phyloP scores from a whole-genome alignment of 2,113 vertebrate species.

The Semicossyphus pulcher region DNA sequence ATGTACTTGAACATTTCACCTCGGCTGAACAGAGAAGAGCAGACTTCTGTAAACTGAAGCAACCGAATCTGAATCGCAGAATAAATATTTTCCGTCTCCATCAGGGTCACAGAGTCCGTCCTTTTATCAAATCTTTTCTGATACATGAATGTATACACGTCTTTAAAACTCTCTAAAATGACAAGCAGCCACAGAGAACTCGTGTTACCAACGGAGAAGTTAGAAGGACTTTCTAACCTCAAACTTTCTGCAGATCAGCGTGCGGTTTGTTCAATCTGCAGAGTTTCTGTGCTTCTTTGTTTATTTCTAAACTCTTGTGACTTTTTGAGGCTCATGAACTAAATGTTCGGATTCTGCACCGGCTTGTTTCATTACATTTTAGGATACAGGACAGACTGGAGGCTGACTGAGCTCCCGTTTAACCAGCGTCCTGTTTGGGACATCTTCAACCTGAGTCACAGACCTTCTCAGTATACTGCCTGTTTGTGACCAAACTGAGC shows the following conservation, averaged over 20 bases:
- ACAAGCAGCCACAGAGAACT: not conserved
- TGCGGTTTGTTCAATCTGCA: not conserved
- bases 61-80: not conserved
- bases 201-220: too few relatives aligned
- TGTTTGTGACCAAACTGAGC: too few relatives aligned
- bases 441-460: too few relatives aligned
- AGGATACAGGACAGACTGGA: not conserved
- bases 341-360: too few relatives aligned
- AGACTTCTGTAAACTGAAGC: not conserved
- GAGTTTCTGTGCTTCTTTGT: not conserved
- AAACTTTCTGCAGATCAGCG: not conserved
- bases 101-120: not conserved
- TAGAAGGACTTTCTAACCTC: not conserved
- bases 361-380: not conserved
- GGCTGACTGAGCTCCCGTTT: too few relatives aligned
- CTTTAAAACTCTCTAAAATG: not conserved
- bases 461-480: too few relatives aligned
- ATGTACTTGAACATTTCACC: constrained; percentile 8
- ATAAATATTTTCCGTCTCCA: not conserved
- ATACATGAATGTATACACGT: not conserved
- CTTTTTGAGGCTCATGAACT: too few relatives aligned
- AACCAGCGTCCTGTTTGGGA: too few relatives aligned
- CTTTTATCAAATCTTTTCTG: not conserved
- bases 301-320: not conserved
- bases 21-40: not conserved